Conservation (phyloP, 2,888 invertebrate genomes). For the Mantis religiosa region DNA sequence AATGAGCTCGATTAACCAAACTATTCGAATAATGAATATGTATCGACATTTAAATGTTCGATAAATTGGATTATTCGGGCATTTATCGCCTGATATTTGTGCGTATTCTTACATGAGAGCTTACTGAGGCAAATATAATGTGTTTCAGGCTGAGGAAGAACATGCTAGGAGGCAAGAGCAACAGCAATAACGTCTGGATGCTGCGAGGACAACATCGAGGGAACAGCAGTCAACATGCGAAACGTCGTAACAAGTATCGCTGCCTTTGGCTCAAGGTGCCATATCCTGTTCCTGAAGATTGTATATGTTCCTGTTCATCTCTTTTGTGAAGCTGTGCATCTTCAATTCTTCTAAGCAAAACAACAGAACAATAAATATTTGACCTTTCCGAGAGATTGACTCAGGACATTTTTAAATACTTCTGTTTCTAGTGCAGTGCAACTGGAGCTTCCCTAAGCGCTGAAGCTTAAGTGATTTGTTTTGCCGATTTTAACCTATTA, state of each 20-base stretch:
- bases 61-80: too few relatives aligned
- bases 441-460: background rate
- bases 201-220: slow-evolving; percentile 19
- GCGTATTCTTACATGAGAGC: too few relatives aligned
- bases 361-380: too few relatives aligned
- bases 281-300: slow-evolving; percentile 40
- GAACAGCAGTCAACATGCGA: slow-evolving; percentile 31
- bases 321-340: background rate
- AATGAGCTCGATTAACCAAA: too few relatives aligned
- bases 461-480: background rate
- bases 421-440: too few relatives aligned
- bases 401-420: too few relatives aligned
- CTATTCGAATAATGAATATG: too few relatives aligned
- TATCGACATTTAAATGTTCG: too few relatives aligned
- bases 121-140: background rate
- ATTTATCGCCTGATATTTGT: too few relatives aligned
- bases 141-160: slow-evolving; percentile 34
- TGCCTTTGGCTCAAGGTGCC: slow-evolving; percentile 41
- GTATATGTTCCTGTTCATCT: slow-evolving; percentile 37
- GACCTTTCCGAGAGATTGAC: too few relatives aligned
- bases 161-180: slow-evolving; percentile 20
- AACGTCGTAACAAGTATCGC: slow-evolving; percentile 35
- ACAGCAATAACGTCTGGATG: slow-evolving; percentile 33
- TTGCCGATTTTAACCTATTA: background rate
- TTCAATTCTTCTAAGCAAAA: too few relatives aligned